A percentile compares a stretch with the other conserved stretches of the same genome.
phyloP scores from a whole-genome alignment of 2,797 vertebrate genomes.

The Tarsius wallacei region DNA sequence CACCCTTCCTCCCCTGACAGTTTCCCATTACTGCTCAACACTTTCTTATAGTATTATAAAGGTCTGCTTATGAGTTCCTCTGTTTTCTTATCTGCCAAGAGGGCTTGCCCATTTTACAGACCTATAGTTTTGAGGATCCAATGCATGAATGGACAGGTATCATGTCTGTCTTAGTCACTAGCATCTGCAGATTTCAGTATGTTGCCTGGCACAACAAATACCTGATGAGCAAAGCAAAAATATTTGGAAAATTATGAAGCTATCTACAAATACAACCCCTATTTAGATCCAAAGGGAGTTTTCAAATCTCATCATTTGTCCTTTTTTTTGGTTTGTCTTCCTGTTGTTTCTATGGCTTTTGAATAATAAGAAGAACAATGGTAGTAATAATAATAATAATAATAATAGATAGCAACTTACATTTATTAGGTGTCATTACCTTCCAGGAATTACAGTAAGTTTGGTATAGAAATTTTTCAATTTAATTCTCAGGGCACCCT shows the following conservation, averaged over 20 bases:
- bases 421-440: neutral
- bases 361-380: neutral
- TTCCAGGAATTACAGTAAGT: neutral
- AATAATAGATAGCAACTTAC: neutral
- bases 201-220: neutral
- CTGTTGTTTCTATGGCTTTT: neutral
- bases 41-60: no score
- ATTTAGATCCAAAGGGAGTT: neutral
- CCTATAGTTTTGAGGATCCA: neutral
- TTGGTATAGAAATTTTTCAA: neutral
- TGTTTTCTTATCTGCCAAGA: neutral
- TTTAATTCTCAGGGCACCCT: neutral
- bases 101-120: neutral
- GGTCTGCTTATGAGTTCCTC: no score
- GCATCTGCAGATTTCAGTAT: neutral
- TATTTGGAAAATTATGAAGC: neutral
- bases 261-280: neutral
- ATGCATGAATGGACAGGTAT: neutral
- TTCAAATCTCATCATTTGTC: neutral
- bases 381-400: neutral
- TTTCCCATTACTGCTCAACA: no score
- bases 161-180: neutral
- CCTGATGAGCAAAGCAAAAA: neutral
- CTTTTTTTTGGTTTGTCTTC: neutral
- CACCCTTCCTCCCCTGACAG: no score